phyloP scores from a whole-genome alignment of 2,797 vertebrate genomes.

The Bradypus variegatus region DNA sequence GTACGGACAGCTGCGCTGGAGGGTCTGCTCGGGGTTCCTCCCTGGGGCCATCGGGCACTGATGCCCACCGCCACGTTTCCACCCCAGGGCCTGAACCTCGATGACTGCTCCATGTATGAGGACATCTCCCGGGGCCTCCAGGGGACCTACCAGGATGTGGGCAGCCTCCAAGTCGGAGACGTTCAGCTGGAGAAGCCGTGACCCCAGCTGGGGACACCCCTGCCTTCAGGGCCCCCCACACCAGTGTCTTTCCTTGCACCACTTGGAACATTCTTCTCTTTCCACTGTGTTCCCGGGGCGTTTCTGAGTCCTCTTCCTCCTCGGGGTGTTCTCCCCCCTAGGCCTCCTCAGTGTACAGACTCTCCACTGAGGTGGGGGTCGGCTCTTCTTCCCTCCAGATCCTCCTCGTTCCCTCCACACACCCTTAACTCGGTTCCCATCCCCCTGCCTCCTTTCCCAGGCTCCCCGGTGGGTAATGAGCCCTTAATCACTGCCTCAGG shows the following conservation, averaged over 20 bases:
- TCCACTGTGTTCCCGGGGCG: not conserved
- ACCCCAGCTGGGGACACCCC: not conserved
- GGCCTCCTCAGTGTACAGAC: not conserved
- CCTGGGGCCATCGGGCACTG: not conserved
- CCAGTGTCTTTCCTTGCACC: not conserved
- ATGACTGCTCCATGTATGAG: conserved; percentile 85
- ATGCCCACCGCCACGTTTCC: not conserved
- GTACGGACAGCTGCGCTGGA: not conserved
- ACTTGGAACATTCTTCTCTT: not conserved
- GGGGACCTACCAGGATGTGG: conserved; percentile 84
- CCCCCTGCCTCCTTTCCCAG: not conserved
- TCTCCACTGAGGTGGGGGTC: not conserved
- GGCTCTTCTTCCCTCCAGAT: not conserved
- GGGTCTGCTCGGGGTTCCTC: not conserved
- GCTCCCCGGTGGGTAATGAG: conserved; percentile 39
- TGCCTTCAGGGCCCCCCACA: not conserved
- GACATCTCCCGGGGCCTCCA: conserved; percentile 80
- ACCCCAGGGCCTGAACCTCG: conserved; percentile 83
- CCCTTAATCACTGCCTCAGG: conserved; percentile 48
- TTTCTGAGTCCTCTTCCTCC: not conserved
- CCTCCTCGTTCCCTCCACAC: not conserved
- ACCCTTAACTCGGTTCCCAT: not conserved
- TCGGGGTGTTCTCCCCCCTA: not conserved
- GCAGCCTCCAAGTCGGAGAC: conserved; percentile 68
- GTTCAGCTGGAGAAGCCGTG: conserved; percentile 81